These are phyloP conservation scores for Nesidiocoris tenuis DNA, from an alignment of 2,888 invertebrate genomes.

Conservation along the genomic window DNA sequence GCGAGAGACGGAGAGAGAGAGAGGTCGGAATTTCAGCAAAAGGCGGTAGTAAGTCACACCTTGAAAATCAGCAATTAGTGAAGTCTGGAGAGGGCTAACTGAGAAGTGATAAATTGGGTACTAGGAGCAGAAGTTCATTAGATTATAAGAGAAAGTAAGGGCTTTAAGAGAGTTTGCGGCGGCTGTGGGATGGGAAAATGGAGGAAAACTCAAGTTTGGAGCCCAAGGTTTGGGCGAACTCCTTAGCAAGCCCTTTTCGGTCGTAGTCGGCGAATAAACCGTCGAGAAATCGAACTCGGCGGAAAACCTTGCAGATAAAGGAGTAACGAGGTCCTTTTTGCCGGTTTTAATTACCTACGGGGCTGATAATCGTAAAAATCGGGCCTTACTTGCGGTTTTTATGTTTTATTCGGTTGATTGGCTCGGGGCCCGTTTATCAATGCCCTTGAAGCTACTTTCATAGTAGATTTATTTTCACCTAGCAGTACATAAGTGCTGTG, in stretches of 20 bases:
- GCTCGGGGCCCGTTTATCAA: too few relatives aligned
- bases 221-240: slow-evolving; percentile 7
- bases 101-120: slow-evolving; percentile 29
- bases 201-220: slow-evolving; percentile 19
- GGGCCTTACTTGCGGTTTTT: too few relatives aligned
- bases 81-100: slow-evolving; percentile 3
- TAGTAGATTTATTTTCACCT: too few relatives aligned
- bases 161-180: slow-evolving; percentile 11
- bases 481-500: too few relatives aligned
- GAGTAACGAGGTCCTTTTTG: neutral
- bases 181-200: neutral
- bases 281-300: slow-evolving; percentile 3
- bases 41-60: slow-evolving; percentile 14
- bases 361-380: too few relatives aligned
- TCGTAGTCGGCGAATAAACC: slow-evolving; percentile 12
- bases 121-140: slow-evolving; percentile 34
- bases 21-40: neutral
- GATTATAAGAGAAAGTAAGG: slow-evolving; percentile 23
- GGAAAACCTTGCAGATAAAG: slow-evolving; percentile 24
- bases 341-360: slow-evolving; percentile 17
- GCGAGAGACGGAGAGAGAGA: too few relatives aligned
- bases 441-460: too few relatives aligned
- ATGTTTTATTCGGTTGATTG: too few relatives aligned
- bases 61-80: slow-evolving; percentile 30
- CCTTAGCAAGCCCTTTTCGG: slow-evolving; percentile 15